Evolutionary conservation across 2,888 invertebrate species (phyloP), one percentile per base, ranked within the genome.

Genomic region (Sinotaia quadrata): DNA sequence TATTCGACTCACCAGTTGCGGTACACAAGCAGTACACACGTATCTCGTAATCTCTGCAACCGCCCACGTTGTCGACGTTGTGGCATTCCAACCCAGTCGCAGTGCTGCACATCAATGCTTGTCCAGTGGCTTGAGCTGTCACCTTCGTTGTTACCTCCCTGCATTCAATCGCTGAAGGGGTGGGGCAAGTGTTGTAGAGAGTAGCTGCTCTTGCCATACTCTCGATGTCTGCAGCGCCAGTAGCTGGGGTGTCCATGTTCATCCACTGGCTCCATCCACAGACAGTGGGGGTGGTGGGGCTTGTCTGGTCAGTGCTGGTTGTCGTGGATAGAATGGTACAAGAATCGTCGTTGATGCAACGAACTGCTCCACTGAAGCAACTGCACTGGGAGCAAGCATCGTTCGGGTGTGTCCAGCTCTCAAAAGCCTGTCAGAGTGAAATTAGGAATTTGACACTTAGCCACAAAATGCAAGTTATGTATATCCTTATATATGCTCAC

Each of bases 331-430:
- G 8, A 18, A 18, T 7, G n/a, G n/a, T n/a, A n/a, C n/a, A n/a
- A n/a, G n/a, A n/a, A n/a, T 72, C 75, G 65, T 68, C 74, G 41
- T 29, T 90, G 87, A 82, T 92, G 83, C 95, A 95, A 56, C 92
- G 91, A 70, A 93, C 91, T 31, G 90, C 90, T 88, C 95, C 95
- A 81, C 93, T 91, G 5, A 94, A 89, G 80, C 96, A 96, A 78
- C 95, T 95, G 81, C 95, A 95, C 18, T 91, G 90, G 79, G 92
- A 91, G 81, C 94, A 94, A 0, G 91, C 91, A 0, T 89, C 89
- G 0, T 91, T 85, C 0, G 76, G 74, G 2, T 91, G 85, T 0
- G 60, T 66, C 81, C 81, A 82, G 44, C 92, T 90, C 60, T 91
- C 91, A 18, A 94, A 93, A 0, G 95, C 94, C 92, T 94, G 88